Base-by-base conservation (phyloP, 2,113 vertebrate species). In the Pseudolaguvia tuberculata region DNA sequence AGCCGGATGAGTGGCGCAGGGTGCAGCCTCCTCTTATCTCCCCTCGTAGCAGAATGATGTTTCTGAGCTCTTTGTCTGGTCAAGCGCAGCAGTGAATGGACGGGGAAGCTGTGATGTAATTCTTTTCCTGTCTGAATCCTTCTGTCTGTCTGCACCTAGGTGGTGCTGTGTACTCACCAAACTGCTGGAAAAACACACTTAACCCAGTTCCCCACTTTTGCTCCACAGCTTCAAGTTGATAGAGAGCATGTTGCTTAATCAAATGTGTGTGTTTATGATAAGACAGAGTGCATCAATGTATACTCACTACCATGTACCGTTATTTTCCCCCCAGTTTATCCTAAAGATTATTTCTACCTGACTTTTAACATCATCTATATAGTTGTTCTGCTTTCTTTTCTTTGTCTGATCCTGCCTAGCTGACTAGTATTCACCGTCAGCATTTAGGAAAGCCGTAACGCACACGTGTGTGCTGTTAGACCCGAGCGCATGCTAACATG, bases 101-200 rank as follows among this genome's bases (percentile, higher is more conserved):
- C 14, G 29, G 17, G 79, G 77, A 80, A 78, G 57, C 70, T 84
- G 89, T 90, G 88, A 89, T 88, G 89, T 91, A 87, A 90, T 91
- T 79, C 25, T 31, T 42, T 52, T 68, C 39, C 51, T 65, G 57
- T 55, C 70, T 72, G 70, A 42, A 21, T 76, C 76, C 35, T 74
- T 65, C 12, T 39, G 35, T 4, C 15, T 23, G 9, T 23, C 18
- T 59, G 9, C 85, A 88, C 81, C 72, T 92, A 93, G 95, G 85
- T 93, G 96, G 92, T 91, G 90, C 88, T 95, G 88, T 94, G 93
- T 84, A 57, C 80, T 89, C 85, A 84, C 27, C 18, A 56, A 81
- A 65, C 13, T 10, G 27, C 2, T 4, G 1, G 27, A 59, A 82
- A 29, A 25, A 81, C 76, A 39, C 82, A 18, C 73, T 90, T 88